These are phyloP conservation scores for Barnardius zonarius DNA, from an alignment of 2,113 vertebrate species.

Conservation along the genomic window DNA sequence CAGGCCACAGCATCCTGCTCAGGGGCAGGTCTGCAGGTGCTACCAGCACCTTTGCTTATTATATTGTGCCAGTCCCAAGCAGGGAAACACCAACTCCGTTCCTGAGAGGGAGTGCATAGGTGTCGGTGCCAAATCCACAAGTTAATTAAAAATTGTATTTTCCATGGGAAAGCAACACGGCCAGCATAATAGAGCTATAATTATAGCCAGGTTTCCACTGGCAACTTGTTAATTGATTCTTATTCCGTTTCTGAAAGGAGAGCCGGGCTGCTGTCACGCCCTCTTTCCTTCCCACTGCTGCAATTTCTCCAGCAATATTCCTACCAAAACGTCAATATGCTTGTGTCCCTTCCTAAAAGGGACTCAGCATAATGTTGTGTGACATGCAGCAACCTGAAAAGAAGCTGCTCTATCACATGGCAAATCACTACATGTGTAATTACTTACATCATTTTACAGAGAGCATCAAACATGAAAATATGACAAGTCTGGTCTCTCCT, in stretches of 20 bases:
- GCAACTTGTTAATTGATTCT: constrained; percentile 68
- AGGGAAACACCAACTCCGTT: not conserved
- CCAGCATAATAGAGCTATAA: constrained; percentile 59
- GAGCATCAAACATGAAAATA: constrained; percentile 66
- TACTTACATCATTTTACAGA: constrained; percentile 49
- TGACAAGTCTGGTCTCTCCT: constrained; percentile 30
- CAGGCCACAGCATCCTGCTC: not conserved
- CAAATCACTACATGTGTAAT: constrained; percentile 48
- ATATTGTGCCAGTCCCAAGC: not conserved
- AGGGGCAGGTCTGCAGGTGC: not conserved
- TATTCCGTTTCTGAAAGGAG: constrained; percentile 20
- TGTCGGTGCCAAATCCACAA: constrained; percentile 38
- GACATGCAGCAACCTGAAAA: not conserved
- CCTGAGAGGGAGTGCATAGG: not conserved
- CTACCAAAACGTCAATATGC: not conserved
- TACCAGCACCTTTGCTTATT: not conserved
- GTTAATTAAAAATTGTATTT: constrained; percentile 64
- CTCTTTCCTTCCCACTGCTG: not conserved
- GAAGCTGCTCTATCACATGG: not conserved
- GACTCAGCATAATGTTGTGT: not conserved
- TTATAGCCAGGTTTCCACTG: constrained; percentile 58
- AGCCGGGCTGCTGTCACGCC: constrained; percentile 32
- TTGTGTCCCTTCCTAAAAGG: not conserved
- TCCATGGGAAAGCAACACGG: constrained; percentile 43
- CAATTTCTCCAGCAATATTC: constrained; percentile 3